Evolutionary conservation across 1,140 invertebrate species (phyloP).

Genomic region (Scaptodrosophila lebanonensis): DNA sequence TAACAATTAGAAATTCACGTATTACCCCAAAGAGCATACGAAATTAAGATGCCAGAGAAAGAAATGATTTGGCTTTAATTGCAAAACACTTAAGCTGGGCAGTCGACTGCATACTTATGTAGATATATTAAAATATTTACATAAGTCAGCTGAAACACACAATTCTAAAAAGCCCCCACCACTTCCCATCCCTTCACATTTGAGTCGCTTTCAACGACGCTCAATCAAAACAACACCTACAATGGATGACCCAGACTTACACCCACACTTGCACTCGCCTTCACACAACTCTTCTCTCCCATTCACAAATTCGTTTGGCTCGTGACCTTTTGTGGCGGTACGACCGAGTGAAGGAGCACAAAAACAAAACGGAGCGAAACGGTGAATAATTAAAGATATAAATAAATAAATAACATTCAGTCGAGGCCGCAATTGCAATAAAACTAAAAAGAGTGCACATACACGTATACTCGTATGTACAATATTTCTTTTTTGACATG

Average conservation of each 20-base stretch:
- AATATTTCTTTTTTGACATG: too few relatives aligned
- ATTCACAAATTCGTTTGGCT: too few relatives aligned
- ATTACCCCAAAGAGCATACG: conserved; percentile 51
- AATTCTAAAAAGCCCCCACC: too few relatives aligned
- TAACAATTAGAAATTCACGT: neutral
- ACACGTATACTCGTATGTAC: too few relatives aligned
- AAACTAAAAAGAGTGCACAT: neutral
- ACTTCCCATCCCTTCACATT: conserved; percentile 1
- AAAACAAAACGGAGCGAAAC: conserved; percentile 43
- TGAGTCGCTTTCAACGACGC: conserved; percentile 38
- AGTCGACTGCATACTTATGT: conserved; percentile 16
- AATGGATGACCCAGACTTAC: conserved; percentile 16
- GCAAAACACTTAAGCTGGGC: conserved; percentile 62
- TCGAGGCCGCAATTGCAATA: neutral
- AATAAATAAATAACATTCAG: conserved; percentile 30
- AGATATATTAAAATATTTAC: conserved; percentile 8
- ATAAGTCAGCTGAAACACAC: too few relatives aligned
- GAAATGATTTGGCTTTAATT: conserved; percentile 52
- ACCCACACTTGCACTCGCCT: conserved; percentile 1
- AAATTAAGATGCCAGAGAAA: conserved; percentile 45
- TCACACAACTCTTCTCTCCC: too few relatives aligned
- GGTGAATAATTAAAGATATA: conserved; percentile 61
- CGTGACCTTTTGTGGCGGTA: too few relatives aligned
- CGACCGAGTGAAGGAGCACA: conserved; percentile 1
- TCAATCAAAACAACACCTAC: conserved; percentile 27